Evolutionary conservation across 1,140 invertebrate species (phyloP).

Genomic region (Papilio polyxenes): DNA sequence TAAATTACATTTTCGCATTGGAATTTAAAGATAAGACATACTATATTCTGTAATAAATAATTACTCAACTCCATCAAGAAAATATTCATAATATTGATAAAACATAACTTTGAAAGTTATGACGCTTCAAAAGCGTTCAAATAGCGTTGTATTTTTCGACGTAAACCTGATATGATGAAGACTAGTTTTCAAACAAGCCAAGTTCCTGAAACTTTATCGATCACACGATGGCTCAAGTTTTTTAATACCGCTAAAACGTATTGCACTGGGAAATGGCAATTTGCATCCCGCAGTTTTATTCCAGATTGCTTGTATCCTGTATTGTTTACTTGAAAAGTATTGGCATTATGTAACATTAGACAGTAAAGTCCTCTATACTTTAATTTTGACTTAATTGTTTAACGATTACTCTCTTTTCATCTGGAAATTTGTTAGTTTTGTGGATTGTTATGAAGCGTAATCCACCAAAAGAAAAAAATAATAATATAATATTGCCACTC

Average conservation of each 20-base stretch:
- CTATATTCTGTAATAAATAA: not conserved
- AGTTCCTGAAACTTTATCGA: conserved; percentile 30
- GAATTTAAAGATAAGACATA: not conserved
- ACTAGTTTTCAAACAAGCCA: conserved; percentile 12
- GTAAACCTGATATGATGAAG: conserved; percentile 7
- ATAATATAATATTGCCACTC: too few species aligned
- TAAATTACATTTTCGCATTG: too few species aligned
- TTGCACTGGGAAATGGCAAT: not conserved
- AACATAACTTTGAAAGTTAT: not conserved
- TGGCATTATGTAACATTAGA: not conserved
- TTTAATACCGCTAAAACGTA: conserved; percentile 14
- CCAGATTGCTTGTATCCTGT: not conserved
- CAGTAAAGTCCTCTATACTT: too few species aligned
- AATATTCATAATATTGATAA: not conserved
- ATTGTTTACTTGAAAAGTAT: not conserved
- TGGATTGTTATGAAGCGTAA: too few species aligned
- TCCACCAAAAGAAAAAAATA: too few species aligned
- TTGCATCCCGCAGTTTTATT: not conserved
- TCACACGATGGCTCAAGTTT: conserved; percentile 10
- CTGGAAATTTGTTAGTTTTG: too few species aligned
- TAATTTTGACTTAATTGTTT: too few species aligned
- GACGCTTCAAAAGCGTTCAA: conserved; percentile 6
- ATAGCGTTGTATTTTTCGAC: not conserved
- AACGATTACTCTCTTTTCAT: too few species aligned
- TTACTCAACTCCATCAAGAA: not conserved